Evolutionary conservation across 2,113 vertebrate species (phyloP).

Genomic region (Cisticola juncidis): DNA sequence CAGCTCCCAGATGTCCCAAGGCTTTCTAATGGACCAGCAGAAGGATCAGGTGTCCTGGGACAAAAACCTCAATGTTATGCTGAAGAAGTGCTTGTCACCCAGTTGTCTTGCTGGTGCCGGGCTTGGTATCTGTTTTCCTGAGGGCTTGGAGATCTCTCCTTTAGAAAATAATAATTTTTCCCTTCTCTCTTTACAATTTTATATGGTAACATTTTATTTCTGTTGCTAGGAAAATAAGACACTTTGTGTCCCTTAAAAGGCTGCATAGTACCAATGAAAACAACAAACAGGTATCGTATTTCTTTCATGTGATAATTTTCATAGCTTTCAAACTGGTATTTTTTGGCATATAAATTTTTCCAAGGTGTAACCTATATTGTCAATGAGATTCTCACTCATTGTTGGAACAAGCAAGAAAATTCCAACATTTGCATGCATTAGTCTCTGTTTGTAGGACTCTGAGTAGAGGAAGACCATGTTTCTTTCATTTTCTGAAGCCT

Average conservation of each 20-base stretch:
- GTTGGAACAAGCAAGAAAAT: background rate
- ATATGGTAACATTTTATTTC: constrained; percentile 63
- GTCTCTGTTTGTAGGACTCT: background rate
- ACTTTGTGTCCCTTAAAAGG: constrained; percentile 94
- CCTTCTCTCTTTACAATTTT: background rate
- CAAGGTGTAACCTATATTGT: background rate
- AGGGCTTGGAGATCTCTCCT: background rate
- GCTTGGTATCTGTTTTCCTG: background rate
- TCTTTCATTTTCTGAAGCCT: background rate
- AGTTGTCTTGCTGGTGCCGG: background rate
- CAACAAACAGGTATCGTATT: constrained; percentile 86
- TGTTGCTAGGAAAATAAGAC: constrained; percentile 89
- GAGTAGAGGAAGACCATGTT: background rate
- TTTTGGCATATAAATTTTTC: background rate
- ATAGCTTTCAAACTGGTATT: background rate
- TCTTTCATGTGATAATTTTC: background rate
- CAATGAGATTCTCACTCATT: background rate
- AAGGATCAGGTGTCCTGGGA: background rate
- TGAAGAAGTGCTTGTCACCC: background rate
- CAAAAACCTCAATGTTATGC: background rate
- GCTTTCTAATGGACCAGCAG: background rate
- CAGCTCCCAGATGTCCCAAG: background rate
- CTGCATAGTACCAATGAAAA: constrained; percentile 83
- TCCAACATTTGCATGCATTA: background rate
- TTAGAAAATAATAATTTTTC: background rate